These are phyloP conservation scores for Girardinichthys multiradiatus DNA, from an alignment of 2,113 vertebrate genomes.

Conservation along the genomic window DNA sequence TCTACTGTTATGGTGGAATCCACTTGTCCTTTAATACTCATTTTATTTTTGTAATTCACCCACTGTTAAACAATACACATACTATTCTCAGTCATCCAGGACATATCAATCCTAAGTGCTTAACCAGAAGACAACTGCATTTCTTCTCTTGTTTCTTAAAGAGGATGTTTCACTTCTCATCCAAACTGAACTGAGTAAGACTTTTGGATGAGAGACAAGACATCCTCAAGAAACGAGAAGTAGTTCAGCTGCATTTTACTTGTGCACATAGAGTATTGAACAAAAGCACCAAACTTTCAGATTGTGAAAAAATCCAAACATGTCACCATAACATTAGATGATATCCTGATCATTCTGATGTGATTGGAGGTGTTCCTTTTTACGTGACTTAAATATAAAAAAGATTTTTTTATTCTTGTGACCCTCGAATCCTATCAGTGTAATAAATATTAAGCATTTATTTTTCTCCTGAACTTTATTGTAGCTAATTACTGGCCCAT, in stretches of 20 bases:
- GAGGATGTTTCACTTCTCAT: too few species aligned
- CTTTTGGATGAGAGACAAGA: too few species aligned
- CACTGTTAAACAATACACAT: background rate
- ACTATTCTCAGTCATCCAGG: background rate
- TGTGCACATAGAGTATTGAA: background rate
- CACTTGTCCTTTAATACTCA: conserved; percentile 27
- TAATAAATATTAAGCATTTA: background rate
- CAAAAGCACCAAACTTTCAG: background rate
- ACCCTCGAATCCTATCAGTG: background rate
- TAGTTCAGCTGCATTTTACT: too few species aligned
- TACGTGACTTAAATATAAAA: too few species aligned
- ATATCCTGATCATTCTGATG: background rate
- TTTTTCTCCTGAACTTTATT: background rate
- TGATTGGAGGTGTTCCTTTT: background rate
- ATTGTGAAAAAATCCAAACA: background rate
- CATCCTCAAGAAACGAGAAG: too few species aligned
- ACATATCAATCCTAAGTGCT: background rate
- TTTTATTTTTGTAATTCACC: background rate
- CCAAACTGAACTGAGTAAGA: too few species aligned
- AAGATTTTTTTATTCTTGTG: too few species aligned
- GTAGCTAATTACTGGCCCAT: background rate
- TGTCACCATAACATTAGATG: background rate
- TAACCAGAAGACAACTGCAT: background rate
- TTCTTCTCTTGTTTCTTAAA: background rate
- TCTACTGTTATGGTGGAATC: conserved; percentile 40